A percentile compares a stretch with the other conserved stretches of the same genome.
These are phyloP conservation scores for Hypomecis atomaria DNA, from an alignment of 2,888 invertebrate species.

Conservation along the genomic window DNA sequence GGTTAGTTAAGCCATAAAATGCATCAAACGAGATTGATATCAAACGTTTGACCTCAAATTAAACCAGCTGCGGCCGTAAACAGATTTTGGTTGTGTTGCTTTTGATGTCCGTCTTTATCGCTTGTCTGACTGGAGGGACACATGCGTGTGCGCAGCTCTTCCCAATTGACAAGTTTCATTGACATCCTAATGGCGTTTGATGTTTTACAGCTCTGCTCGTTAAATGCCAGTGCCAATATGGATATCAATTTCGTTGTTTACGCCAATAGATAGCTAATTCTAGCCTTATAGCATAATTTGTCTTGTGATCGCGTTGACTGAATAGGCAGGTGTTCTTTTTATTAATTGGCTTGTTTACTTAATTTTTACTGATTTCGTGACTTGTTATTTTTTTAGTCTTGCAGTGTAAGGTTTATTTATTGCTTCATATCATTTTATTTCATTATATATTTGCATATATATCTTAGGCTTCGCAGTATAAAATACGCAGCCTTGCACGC, in stretches of 20 bases:
- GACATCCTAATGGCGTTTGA: constrained; percentile 46
- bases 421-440: too few relatives aligned
- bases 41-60: constrained; percentile 72
- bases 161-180: constrained; percentile 61
- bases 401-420: too few relatives aligned
- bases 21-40: constrained; percentile 73
- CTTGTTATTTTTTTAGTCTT: background rate
- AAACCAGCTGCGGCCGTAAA: constrained; percentile 68
- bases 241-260: constrained; percentile 28
- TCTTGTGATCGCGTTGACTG: background rate
- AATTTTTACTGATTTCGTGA: background rate
- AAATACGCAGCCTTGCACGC: too few relatives aligned
- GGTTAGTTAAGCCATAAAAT: constrained; percentile 59
- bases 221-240: constrained; percentile 32
- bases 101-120: constrained; percentile 71
- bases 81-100: constrained; percentile 55
- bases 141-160: constrained; percentile 52
- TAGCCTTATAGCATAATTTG: constrained; percentile 2
- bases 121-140: constrained; percentile 47
- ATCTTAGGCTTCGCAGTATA: too few relatives aligned
- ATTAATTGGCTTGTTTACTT: background rate
- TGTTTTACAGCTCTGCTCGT: constrained; percentile 38
- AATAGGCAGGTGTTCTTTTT: background rate
- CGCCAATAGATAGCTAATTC: constrained; percentile 2
- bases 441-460: too few relatives aligned